Evolutionary conservation across 1,140 invertebrate genomes (phyloP).

Genomic region (Ruditapes philippinarum): DNA sequence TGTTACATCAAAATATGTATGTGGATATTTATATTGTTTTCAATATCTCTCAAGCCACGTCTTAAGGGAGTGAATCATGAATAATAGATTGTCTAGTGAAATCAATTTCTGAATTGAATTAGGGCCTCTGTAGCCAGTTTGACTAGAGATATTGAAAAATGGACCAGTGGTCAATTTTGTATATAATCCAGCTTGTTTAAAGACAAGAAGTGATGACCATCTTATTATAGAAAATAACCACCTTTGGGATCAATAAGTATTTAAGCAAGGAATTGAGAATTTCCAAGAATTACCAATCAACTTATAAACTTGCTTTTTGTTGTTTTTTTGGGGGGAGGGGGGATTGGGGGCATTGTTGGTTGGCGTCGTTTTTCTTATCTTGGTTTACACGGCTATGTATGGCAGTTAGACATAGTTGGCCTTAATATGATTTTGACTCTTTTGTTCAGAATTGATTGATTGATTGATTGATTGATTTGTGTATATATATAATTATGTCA

Average conservation of each 20-base stretch:
- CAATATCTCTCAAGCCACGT: slow-evolving; percentile 48
- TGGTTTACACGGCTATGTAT: no score
- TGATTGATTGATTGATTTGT: no score
- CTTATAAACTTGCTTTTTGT: neutral
- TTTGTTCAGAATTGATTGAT: no score
- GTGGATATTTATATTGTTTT: slow-evolving; percentile 63
- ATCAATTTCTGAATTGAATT: slow-evolving; percentile 67
- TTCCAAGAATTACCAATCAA: slow-evolving; percentile 5
- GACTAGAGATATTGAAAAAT: slow-evolving; percentile 67
- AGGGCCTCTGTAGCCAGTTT: slow-evolving; percentile 56
- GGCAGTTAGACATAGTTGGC: no score
- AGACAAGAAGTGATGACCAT: neutral
- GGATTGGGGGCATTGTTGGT: neutral
- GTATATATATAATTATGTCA: no score
- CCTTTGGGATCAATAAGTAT: slow-evolving; percentile 51
- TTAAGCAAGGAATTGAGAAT: slow-evolving; percentile 24
- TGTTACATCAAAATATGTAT: slow-evolving; percentile 46
- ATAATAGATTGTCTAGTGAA: slow-evolving; percentile 63
- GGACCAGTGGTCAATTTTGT: slow-evolving; percentile 64
- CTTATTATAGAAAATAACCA: slow-evolving; percentile 18
- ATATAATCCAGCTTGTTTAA: slow-evolving; percentile 48
- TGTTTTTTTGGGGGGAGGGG: neutral
- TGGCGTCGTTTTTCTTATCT: no score
- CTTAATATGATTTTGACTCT: no score
- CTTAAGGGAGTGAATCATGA: slow-evolving; percentile 64